Base-by-base conservation (phyloP, 1,140 invertebrate species). In the Anadara kagoshimensis region DNA sequence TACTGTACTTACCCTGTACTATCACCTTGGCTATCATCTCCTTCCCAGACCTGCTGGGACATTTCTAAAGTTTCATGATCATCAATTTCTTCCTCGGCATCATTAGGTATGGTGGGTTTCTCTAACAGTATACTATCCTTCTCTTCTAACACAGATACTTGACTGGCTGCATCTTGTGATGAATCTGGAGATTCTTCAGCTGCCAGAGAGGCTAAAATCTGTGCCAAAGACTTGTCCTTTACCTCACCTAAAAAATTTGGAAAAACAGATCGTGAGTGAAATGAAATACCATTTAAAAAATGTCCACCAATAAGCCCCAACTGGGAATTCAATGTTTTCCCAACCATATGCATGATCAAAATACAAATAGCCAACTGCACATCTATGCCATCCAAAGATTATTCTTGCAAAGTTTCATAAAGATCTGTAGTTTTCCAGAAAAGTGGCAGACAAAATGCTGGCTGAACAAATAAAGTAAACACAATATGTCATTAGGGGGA, bases 191-290 rank as follows among this genome's bases (percentile, higher is more conserved):
- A 73, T 44, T 59, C 54, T 36, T 74, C 76, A 51, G 83, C 75
- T 2, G 81, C 79, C 56, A 88, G 72, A 11, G 80, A 75, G 80
- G 91, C 90, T 74, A 94, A 83, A 61, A 94, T 87, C n/a, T 92
- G 89, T 41, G 93, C 87, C 64, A 94, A 85, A 51, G 79, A 81
- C 24, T 58, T 61, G 66, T 86, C 85, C 68, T 67, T 44, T n/a
- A 45, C 41, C 45, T 73, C 64, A 49, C 47, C 70, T 73, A 44
- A 8, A 73, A 44, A 51, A 51, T 16, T 4, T 4, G 29, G 7
- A 36, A 11, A 54, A 18, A 8, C 10, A 3, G 12, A 64, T 49
- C 22, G 22, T 56, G 54, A n/a, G n/a, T n/a, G n/a, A n/a, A n/a
- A n/a, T n/a, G n/a, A n/a, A n/a, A n/a, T n/a, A n/a, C n/a, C n/a